Conservation (phyloP, 2,113 vertebrate species). For the Pygoscelis antarcticus region DNA sequence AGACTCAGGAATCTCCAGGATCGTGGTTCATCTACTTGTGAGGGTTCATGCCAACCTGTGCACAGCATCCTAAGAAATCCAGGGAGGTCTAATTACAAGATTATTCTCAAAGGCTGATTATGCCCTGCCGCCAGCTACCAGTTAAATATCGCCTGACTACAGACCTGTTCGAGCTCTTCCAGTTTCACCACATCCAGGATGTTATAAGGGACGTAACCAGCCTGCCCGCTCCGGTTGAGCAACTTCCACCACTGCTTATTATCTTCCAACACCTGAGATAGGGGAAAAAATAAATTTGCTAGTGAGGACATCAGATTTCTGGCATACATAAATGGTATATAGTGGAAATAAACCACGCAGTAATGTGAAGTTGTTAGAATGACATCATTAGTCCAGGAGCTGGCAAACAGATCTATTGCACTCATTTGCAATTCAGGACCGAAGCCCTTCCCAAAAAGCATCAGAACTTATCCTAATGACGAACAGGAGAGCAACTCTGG, state of each 20-base stretch:
- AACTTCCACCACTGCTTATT: constrained; percentile 96
- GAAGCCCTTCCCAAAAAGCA: background rate
- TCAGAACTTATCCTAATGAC: background rate
- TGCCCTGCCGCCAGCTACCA: background rate
- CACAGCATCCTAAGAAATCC: background rate
- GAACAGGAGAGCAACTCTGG: background rate
- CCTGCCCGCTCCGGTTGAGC: constrained; percentile 87
- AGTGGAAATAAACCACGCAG: background rate
- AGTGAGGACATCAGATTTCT: background rate
- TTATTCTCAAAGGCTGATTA: background rate
- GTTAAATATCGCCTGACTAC: background rate
- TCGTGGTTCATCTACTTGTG: background rate
- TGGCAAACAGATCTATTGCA: background rate
- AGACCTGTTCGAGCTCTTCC: constrained; percentile 72
- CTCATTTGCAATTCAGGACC: background rate
- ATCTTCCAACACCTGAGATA: constrained; percentile 87
- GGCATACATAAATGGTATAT: rapidly evolving
- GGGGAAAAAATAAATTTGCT: background rate
- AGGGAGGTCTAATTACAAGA: background rate
- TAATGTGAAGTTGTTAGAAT: background rate
- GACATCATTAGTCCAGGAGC: background rate
- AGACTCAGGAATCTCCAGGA: background rate
- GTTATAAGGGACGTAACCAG: constrained; percentile 89
- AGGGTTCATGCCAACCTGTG: background rate
- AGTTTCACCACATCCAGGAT: constrained; percentile 84